These are phyloP conservation scores for Neotragus moschatus DNA, from an alignment of 2,113 vertebrate species.

Conservation along the genomic window DNA sequence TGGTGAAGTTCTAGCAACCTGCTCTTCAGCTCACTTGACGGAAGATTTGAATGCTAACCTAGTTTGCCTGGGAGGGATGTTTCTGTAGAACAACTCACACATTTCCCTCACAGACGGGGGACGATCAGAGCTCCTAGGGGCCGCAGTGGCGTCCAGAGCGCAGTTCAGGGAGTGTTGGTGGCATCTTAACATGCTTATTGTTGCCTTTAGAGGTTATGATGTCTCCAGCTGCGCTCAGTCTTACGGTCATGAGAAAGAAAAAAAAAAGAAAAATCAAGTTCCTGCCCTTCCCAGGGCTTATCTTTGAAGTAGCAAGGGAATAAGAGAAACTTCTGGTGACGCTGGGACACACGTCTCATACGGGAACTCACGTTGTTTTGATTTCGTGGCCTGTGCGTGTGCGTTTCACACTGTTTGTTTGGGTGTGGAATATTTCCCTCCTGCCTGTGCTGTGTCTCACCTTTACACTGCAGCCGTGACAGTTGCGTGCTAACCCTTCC, in stretches of 20 bases:
- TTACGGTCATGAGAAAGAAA: not conserved
- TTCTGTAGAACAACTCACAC: not conserved
- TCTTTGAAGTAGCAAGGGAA: not conserved
- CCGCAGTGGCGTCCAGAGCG: not conserved
- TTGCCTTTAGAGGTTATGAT: not conserved
- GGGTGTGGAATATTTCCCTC: not conserved
- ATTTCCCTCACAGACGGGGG: not conserved
- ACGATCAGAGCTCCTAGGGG: not conserved
- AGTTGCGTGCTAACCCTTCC: not conserved
- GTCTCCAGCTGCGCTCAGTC: not conserved
- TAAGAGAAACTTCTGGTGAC: not conserved
- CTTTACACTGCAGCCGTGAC: not conserved
- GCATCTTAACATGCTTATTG: not conserved
- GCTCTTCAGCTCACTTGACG: not conserved
- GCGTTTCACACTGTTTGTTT: not conserved
- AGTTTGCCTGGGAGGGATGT: not conserved
- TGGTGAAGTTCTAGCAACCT: not conserved
- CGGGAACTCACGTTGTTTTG: not conserved
- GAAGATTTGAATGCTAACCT: not conserved
- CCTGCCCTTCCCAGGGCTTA: not conserved
- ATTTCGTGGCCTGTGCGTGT: not conserved
- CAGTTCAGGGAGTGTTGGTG: not conserved
- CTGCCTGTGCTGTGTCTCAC: not conserved
- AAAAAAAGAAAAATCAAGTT: not conserved
- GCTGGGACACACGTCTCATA: not conserved